Base-by-base conservation (phyloP, 2,888 invertebrate species). In the Dryobota labecula region DNA sequence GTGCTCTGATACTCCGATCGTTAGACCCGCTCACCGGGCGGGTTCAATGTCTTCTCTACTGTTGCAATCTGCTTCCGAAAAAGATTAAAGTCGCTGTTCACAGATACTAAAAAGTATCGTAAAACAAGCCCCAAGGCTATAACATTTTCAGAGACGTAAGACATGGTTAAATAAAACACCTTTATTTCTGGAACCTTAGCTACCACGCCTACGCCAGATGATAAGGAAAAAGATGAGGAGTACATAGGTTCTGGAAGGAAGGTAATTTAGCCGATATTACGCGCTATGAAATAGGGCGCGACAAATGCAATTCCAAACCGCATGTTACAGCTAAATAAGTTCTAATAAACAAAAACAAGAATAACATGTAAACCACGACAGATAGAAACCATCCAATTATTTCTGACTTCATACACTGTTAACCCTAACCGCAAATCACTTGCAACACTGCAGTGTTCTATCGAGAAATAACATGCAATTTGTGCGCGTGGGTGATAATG, bases 401-500 rank as follows among this genome's bases (percentile, higher is more conserved):
- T 73, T 54, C 54, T 75, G 84, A 82, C 80, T 75, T 78, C 67
- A 58, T 73, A 65, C 58, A 20, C 64, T 74, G 83, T 53, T 71
- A 84, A 78, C 86, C 85, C 87, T 88, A 85, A 76, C 80, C 73
- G 61, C 78, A 80, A 82, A 78, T 76, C 54, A 65, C 56, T 85
- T 81, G 76, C 74, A 73, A 63, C 84, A 72, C 76, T 84, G 81
- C 79, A 78, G 67, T 71, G 82, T 82, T 82, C 87, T 87, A 90
- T 89, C 85, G 74, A 86, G 86, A 86, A 87, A 87, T 87, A 83
- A 83, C 77, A 83, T 87, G 89, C 88, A 90, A 89, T 90, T 90
- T 88, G 86, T 71, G 61, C 84, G 91, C 91, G 95, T 95, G 93
- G 95, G 95, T 85, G 92, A 89, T 89, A 90, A 90, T 94, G 95